phyloP scores from a whole-genome alignment of 2,113 vertebrate species.

The Syngnathoides biaculeatus region DNA sequence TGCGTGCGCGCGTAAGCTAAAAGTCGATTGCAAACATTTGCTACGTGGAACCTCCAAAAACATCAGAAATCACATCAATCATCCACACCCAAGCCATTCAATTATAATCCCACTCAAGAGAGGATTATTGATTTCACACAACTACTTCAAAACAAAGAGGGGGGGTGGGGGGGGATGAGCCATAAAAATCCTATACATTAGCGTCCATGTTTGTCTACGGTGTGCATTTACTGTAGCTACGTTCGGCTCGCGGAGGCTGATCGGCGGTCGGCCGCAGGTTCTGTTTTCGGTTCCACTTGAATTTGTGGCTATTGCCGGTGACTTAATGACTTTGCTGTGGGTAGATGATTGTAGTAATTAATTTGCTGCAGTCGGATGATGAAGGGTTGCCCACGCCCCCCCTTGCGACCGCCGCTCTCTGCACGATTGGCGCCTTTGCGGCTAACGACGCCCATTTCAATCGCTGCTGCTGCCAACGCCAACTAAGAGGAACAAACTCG shows the following conservation, averaged over 20 bases:
- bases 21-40: not conserved
- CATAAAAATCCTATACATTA: conserved; percentile 1
- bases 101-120: not conserved
- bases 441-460: conserved; percentile 39
- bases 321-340: conserved; percentile 73
- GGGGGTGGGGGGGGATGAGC: not conserved
- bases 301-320: conserved; percentile 71
- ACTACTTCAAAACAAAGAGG: not conserved
- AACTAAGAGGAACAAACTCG: conserved; percentile 20
- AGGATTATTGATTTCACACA: not conserved
- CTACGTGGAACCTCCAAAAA: not conserved
- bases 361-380: conserved; percentile 68
- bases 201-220: not conserved
- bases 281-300: conserved; percentile 66
- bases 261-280: conserved; percentile 57
- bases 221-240: conserved; percentile 6
- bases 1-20: not conserved
- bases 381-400: conserved; percentile 64
- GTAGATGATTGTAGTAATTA: conserved; percentile 73
- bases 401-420: conserved; percentile 59
- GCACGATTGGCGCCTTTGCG: conserved; percentile 64
- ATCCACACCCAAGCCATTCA: not conserved
- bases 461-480: conserved; percentile 31
- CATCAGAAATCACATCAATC: not conserved
- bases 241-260: conserved; percentile 33